These are phyloP conservation scores for Pogonognathellus flavescens DNA, from an alignment of 1,140 invertebrate species.

Conservation along the genomic window DNA sequence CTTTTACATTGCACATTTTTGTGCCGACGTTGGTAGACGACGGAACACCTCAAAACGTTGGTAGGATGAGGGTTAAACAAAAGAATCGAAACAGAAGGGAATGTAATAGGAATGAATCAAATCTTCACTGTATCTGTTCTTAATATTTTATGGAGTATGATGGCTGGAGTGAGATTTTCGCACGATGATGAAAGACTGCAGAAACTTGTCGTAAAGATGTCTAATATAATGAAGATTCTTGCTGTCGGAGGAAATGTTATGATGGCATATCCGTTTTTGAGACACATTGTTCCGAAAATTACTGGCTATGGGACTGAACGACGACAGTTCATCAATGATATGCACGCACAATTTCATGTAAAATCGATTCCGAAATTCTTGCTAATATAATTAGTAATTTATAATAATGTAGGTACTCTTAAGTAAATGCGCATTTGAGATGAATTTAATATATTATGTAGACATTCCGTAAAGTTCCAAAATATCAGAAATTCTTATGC, in stretches of 20 bases:
- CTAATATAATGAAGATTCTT: conserved; percentile 44
- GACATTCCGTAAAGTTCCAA: too few species aligned
- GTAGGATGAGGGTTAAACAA: too few species aligned
- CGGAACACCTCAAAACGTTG: too few species aligned
- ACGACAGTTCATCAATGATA: conserved; percentile 21
- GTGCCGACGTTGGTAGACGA: too few species aligned
- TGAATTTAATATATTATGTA: too few species aligned
- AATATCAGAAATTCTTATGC: too few species aligned
- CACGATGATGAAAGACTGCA: conserved; percentile 68
- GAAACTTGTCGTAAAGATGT: conserved; percentile 53
- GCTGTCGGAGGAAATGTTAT: conserved; percentile 53
- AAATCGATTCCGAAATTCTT: neutral
- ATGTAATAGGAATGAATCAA: conserved; percentile 55
- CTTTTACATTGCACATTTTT: too few species aligned
- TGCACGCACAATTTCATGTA: conserved; percentile 59
- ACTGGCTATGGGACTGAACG: conserved; percentile 48
- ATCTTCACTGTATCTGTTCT: conserved; percentile 73
- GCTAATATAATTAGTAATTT: too few species aligned
- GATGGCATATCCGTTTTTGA: conserved; percentile 60
- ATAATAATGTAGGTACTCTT: too few species aligned
- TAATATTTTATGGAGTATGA: conserved; percentile 89
- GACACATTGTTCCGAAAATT: conserved; percentile 3
- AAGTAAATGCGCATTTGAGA: too few species aligned
- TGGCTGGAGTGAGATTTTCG: conserved; percentile 79
- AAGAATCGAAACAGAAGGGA: conserved; percentile 10